Base-by-base conservation (phyloP, 2,888 invertebrate genomes). In the Emmelina monodactyla region DNA sequence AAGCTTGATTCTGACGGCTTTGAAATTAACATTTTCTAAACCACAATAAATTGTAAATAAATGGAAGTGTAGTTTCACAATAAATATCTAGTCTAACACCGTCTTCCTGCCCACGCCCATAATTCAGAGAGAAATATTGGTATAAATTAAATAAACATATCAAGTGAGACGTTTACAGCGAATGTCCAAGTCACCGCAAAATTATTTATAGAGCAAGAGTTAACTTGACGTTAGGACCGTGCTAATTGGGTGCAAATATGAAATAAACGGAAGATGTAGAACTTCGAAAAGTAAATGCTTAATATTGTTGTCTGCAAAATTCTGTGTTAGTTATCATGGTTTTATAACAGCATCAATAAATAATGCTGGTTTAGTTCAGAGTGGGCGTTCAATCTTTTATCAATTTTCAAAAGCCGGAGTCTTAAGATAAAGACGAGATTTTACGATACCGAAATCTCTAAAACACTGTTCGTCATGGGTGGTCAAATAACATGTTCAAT, bases 91-190 rank as follows among this genome's bases (percentile, higher is more conserved):
- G 72, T 71, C 68, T 65, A 66, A 72, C 71, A 64, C 65, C 66
- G 66, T 66, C 71, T 72, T 73, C 69, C 72, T 66, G 66, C 69
- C 70, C 65, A 69, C 69, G 64, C 60, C 50, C 63, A 72, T 76
- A 73, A 72, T 67, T 76, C 67, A 70, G 56, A 44, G 58, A 65
- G 68, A 76, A 61, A 69, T 72, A 75, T 73, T 63, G 59, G 67
- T 65, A 71, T 73, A 68, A 68, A 76, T 71, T 68, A 73, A 73
- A 75, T 71, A 75, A 75, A 75, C 69, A 73, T 68, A 55, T 73
- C 72, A 66, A 66, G 56, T 59, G 55, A 53, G 69, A 68, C 70
- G 50, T 65, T 68, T 63, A 69, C 61, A 66, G 64, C 60, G 60
- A 62, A 69, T 65, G 59, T 57, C 49, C 46, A 47, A 63, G 61